Conservation (phyloP, 2,888 invertebrate genomes). For the Tiliacea aurago region DNA sequence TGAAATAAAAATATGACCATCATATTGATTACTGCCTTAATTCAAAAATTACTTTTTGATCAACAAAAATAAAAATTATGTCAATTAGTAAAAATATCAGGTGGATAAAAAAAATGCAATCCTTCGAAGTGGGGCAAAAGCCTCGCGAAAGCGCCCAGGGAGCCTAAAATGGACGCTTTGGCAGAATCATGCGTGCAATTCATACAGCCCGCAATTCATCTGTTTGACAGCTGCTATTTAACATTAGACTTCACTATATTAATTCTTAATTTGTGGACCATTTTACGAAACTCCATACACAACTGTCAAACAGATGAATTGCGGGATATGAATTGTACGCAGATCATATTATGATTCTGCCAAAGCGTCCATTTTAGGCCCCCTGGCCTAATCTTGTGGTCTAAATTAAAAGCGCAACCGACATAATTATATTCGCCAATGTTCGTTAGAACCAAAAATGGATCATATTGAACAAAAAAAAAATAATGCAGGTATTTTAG, state of each 20-base stretch:
- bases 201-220: too few species aligned
- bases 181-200: too few species aligned
- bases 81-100: slow-evolving; percentile 1
- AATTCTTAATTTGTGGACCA: too few species aligned
- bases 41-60: background rate
- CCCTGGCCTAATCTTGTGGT: slow-evolving; percentile 42
- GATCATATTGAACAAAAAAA: background rate
- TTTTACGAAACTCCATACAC: too few species aligned
- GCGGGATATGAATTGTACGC: too few species aligned
- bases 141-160: slow-evolving; percentile 1
- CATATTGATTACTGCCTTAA: background rate
- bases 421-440: background rate
- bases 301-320: too few species aligned
- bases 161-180: too few species aligned
- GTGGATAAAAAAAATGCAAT: slow-evolving; percentile 3
- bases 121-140: background rate
- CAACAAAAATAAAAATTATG: background rate
- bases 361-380: too few species aligned
- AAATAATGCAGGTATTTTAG: too few species aligned
- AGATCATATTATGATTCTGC: too few species aligned
- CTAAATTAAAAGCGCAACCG: slow-evolving; percentile 59
- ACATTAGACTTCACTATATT: too few species aligned
- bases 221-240: too few species aligned
- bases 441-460: background rate
- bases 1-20: background rate